These are phyloP conservation scores for Pachycephala philippinensis DNA, from an alignment of 2,113 vertebrate species.

Conservation along the genomic window DNA sequence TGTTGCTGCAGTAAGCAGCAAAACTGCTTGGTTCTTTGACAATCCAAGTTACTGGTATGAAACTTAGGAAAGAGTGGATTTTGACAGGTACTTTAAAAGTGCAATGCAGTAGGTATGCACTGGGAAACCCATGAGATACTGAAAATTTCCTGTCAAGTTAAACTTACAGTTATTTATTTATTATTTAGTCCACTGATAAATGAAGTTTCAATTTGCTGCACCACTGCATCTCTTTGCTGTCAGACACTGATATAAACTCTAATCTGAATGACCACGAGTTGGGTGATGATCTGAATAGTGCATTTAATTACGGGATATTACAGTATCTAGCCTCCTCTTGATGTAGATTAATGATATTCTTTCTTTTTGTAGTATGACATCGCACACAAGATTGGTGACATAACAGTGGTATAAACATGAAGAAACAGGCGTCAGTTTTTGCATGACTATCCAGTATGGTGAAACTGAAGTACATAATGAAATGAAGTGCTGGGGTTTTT, in stretches of 20 bases:
- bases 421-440: slow-evolving; percentile 53
- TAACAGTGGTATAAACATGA: slow-evolving; percentile 76
- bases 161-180: neutral
- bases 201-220: neutral
- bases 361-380: slow-evolving; percentile 73
- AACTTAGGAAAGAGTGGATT: neutral
- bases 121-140: neutral
- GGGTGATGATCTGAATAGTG: neutral
- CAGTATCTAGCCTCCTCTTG: neutral
- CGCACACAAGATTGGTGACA: slow-evolving; percentile 68
- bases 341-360: slow-evolving; percentile 55
- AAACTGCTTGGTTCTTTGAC: neutral
- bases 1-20: neutral
- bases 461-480: slow-evolving; percentile 61
- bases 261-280: neutral
- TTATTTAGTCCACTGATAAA: neutral
- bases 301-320: neutral
- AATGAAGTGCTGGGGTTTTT: slow-evolving; percentile 34
- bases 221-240: neutral
- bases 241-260: neutral
- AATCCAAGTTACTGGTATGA: neutral
- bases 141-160: neutral
- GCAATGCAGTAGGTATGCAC: neutral
- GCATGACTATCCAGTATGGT: slow-evolving; percentile 63
- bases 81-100: neutral